Percentiles rank a stretch among this genome's conserved stretches.
phyloP scores from a whole-genome alignment of 2,113 vertebrate genomes.

The Carassius carassius region DNA sequence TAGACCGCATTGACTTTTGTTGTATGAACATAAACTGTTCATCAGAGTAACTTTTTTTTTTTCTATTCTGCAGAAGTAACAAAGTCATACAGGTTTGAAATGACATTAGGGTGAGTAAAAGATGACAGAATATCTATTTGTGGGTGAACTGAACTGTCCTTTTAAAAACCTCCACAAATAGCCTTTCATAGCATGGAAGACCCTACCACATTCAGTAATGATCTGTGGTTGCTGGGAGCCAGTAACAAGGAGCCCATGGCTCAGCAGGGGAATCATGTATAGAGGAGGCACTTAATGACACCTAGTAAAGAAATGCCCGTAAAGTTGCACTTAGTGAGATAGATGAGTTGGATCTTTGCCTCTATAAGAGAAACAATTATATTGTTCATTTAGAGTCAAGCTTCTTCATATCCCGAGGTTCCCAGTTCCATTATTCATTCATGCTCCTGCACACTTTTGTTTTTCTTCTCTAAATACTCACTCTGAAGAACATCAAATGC shows the following conservation, averaged over 20 bases:
- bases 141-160: neutral
- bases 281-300: slow-evolving; percentile 35
- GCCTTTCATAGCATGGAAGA: slow-evolving; percentile 20
- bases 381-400: neutral
- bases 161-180: slow-evolving; percentile 44
- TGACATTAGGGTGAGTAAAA: neutral
- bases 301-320: slow-evolving; percentile 18
- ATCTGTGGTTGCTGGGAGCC: slow-evolving; percentile 39
- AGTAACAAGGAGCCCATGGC: slow-evolving; percentile 53
- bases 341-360: slow-evolving; percentile 3
- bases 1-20: neutral
- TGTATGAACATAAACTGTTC: too few relatives aligned
- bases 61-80: too few relatives aligned
- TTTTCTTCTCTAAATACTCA: slow-evolving; percentile 4
- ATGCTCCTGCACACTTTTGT: neutral
- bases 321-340: slow-evolving; percentile 10
- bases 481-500: neutral
- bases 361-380: neutral
- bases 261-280: slow-evolving; percentile 31
- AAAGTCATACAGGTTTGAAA: too few relatives aligned
- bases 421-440: neutral
- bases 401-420: slow-evolving; percentile 9
- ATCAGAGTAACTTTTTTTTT: too few relatives aligned
- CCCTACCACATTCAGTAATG: slow-evolving; percentile 67
- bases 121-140: neutral